phyloP scores from a whole-genome alignment of 2,797 vertebrate genomes.

The Pangasius mekongensis region DNA sequence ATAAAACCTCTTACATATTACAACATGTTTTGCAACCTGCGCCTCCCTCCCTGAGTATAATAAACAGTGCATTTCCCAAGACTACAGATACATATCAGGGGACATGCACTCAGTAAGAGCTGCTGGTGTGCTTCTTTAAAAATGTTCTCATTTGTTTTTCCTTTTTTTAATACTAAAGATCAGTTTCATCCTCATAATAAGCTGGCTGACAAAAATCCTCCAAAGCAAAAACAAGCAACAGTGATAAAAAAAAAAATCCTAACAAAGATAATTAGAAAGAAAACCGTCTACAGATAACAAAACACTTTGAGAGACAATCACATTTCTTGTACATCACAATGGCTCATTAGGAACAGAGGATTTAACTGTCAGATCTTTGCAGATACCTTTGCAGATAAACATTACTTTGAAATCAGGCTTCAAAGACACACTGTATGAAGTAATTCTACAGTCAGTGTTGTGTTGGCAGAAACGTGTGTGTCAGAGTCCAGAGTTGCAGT shows the following conservation, averaged over 20 bases:
- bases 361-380: background rate
- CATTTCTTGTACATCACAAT: conserved; percentile 11
- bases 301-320: background rate
- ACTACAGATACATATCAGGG: conserved; percentile 38
- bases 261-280: conserved; percentile 6
- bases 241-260: background rate
- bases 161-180: conserved; percentile 1
- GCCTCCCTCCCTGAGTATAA: conserved; percentile 27
- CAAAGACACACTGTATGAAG: conserved; percentile 24
- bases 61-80: conserved; percentile 51
- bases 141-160: background rate
- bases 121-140: background rate
- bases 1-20: background rate
- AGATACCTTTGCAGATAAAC: conserved; percentile 16
- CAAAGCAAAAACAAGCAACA: conserved; percentile 16
- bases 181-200: conserved; percentile 1
- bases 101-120: background rate
- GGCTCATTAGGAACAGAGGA: conserved; percentile 22
- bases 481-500: conserved; percentile 53
- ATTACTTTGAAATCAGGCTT: conserved; percentile 9
- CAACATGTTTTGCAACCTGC: conserved; percentile 20
- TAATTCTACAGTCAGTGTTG: conserved; percentile 27
- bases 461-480: conserved; percentile 28
- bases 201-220: background rate
- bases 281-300: background rate